These are phyloP conservation scores for Takifugu flavidus DNA, from an alignment of 2,113 vertebrate genomes.

Conservation along the genomic window DNA sequence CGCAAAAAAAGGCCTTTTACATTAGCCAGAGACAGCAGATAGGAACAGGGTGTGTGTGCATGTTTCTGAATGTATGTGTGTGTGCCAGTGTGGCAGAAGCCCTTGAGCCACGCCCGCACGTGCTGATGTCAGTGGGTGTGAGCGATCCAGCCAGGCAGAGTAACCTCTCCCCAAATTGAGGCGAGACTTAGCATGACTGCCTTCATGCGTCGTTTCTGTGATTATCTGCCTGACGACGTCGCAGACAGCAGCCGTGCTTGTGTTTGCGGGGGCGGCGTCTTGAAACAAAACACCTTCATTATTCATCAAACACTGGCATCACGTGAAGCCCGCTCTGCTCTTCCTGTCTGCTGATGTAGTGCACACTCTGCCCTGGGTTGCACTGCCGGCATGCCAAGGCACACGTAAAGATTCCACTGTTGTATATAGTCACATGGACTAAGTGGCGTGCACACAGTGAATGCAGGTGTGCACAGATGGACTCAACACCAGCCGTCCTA, in stretches of 20 bases:
- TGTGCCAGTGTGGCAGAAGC: constrained; percentile 54
- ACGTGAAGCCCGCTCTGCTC: constrained; percentile 38
- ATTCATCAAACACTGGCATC: constrained; percentile 53
- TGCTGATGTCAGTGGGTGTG: constrained; percentile 45
- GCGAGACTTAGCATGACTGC: too few relatives aligned
- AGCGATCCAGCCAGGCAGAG: constrained; percentile 49
- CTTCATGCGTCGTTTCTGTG: too few relatives aligned
- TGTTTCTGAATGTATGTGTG: constrained; percentile 36
- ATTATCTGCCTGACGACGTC: constrained; percentile 15
- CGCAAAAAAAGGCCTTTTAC: constrained; percentile 49
- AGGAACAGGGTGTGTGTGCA: constrained; percentile 39
- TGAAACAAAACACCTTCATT: constrained; percentile 57
- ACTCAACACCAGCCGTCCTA: constrained; percentile 29
- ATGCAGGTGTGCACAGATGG: constrained; percentile 25
- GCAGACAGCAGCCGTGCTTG: constrained; percentile 46
- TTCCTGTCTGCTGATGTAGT: constrained; percentile 40
- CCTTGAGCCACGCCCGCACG: constrained; percentile 64
- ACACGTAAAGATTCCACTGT: constrained; percentile 5
- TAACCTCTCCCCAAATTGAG: not conserved
- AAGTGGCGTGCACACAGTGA: too few relatives aligned
- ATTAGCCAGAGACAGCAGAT: constrained; percentile 43
- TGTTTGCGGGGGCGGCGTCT: constrained; percentile 37
- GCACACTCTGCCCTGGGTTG: constrained; percentile 38
- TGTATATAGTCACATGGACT: not conserved
- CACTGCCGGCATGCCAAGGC: constrained; percentile 41